These are phyloP conservation scores for Oncorhynchus kisutch DNA, from an alignment of 2,113 vertebrate genomes.

Conservation along the genomic window DNA sequence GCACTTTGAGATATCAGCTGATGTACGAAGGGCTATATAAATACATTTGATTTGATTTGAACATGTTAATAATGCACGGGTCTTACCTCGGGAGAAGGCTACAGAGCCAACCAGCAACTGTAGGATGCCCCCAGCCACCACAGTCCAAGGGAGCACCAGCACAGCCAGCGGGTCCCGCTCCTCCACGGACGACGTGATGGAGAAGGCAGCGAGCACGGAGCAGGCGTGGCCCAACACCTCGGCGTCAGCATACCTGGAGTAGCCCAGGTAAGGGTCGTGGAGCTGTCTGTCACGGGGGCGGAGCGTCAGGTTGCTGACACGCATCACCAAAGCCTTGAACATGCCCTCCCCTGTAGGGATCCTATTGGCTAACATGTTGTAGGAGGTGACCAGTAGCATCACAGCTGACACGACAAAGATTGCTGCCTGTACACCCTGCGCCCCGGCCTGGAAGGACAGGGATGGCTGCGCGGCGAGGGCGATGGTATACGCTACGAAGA, in stretches of 20 bases:
- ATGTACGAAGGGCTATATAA: no score
- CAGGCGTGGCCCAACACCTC: constrained; percentile 80
- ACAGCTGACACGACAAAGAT: constrained; percentile 76
- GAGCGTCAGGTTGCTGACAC: constrained; percentile 62
- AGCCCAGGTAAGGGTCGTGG: constrained; percentile 78
- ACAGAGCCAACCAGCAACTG: constrained; percentile 77
- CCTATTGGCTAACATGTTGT: constrained; percentile 59
- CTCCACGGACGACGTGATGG: constrained; percentile 67
- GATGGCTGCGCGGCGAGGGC: constrained; percentile 74
- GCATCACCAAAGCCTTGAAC: constrained; percentile 64
- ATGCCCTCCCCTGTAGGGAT: constrained; percentile 66
- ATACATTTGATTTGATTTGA: no score
- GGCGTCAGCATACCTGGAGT: constrained; percentile 83
- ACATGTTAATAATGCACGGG: constrained; percentile 26
- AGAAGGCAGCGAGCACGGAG: constrained; percentile 80
- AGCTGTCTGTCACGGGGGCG: constrained; percentile 68
- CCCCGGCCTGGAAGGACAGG: constrained; percentile 77
- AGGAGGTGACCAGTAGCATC: constrained; percentile 71
- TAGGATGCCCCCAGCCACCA: constrained; percentile 80
- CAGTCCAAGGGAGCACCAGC: constrained; percentile 81
- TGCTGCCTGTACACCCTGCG: constrained; percentile 78
- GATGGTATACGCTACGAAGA: constrained; percentile 78
- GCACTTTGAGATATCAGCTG: no score
- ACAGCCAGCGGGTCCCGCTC: constrained; percentile 66
- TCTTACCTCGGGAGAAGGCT: constrained; percentile 85